Base-by-base conservation (phyloP, 2,888 invertebrate genomes). In the Melieria picta region DNA sequence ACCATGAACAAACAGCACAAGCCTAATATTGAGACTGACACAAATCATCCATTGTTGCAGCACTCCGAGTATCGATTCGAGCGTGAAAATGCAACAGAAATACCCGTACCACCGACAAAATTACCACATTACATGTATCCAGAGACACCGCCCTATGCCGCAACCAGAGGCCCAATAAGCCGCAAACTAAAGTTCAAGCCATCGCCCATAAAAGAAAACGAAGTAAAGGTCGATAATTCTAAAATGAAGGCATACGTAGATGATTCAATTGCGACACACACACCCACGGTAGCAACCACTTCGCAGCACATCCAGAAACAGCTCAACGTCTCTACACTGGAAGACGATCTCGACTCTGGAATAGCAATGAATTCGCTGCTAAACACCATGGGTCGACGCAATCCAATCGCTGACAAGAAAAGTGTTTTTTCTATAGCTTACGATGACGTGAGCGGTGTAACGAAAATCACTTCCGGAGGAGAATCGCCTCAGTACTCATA, bases 361-460 rank as follows among this genome's bases (percentile, higher is more conserved):
- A 94, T 94, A 76, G 93, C 93, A 7, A 91, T 94, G 88, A 91
- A 92, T 65, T 90, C 90, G 0, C 72, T 88, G 16, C 88, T 90
- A 72, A 87, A 89, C 62, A 89, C 89, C 73, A 89, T 90, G 80
- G 89, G 90, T 7, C 90, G 90, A 74, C 88, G 91, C 74, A 89
- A 92, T 79, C 90, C 91, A 16, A 92, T 92, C 74, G 91, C 92
- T 5, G 95, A 96, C 81, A 97, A 96, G 88, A 96, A 96, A 83
- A 96, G 96, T 83, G 93, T 97, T 46, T 97, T 97, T 82, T 95
- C 95, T 7, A 97, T 97, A 77, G 96, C 96, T 0, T 97, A 96
- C 83, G 94, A 94, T 81, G 96, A 96, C 81, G 94, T 96, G 80
- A 86, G 85, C 72, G 93, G 94, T 77, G 95, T 95, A 0, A 93